Conservation (phyloP, 2,888 invertebrate genomes). For the Antheraea yamamai region DNA sequence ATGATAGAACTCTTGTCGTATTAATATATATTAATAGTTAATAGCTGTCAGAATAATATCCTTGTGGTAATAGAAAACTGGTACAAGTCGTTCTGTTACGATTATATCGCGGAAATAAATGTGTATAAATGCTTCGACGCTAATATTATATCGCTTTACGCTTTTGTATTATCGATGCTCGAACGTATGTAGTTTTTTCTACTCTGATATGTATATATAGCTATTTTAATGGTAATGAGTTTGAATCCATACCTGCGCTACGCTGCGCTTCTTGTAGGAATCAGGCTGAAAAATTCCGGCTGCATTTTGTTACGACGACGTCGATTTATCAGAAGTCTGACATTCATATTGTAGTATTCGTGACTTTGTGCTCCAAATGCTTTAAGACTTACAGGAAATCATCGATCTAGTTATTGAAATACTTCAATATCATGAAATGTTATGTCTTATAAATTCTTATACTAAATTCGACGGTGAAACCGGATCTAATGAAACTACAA, state of each 20-base stretch:
- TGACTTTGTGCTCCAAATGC: conserved; percentile 74
- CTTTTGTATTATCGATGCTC: not conserved
- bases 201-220: not conserved
- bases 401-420: conserved; percentile 4
- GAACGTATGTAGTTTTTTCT: not conserved
- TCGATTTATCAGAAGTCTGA: conserved; percentile 46
- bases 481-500: conserved; percentile 6
- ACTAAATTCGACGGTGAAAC: not conserved
- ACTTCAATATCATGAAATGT: conserved; percentile 8
- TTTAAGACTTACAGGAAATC: conserved; percentile 28
- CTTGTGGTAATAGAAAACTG: not conserved
- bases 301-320: conserved; percentile 36
- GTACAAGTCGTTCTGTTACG: not conserved
- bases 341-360: conserved; percentile 62
- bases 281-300: conserved; percentile 52
- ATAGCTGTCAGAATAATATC: not conserved
- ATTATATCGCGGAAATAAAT: not conserved
- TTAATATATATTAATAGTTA: not conserved
- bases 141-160: not conserved
- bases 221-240: conserved; percentile 31
- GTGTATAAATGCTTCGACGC: not conserved
- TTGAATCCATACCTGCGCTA: conserved; percentile 36
- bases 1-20: not conserved
- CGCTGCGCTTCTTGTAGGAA: conserved; percentile 35
- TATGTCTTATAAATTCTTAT: not conserved